Evolutionary conservation across 2,113 vertebrate genomes (phyloP).

Genomic region (Mesembrinibis cayennensis): DNA sequence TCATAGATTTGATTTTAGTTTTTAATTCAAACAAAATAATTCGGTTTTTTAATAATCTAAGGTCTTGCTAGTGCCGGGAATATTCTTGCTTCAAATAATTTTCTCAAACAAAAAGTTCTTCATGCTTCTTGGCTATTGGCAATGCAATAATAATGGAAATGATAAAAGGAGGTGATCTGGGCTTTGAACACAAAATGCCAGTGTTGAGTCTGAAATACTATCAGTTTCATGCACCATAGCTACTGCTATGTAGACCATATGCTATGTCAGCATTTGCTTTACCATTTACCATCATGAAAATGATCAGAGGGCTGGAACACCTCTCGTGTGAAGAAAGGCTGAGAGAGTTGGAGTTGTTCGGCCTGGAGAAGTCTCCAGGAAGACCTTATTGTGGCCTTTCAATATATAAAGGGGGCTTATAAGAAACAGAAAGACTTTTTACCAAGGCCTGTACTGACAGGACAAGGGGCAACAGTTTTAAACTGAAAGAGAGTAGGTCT

Average conservation of each 20-base stretch:
- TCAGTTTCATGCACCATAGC: neutral
- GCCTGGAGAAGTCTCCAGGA: neutral
- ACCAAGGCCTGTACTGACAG: neutral
- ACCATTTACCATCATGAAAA: neutral
- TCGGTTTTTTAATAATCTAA: neutral
- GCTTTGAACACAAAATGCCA: neutral
- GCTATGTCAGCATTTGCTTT: neutral
- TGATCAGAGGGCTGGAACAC: neutral
- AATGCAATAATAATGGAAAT: neutral
- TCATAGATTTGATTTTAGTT: neutral
- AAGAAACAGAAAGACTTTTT: neutral
- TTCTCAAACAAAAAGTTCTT: neutral
- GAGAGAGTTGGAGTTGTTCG: neutral
- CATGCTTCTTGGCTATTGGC: neutral
- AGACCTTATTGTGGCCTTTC: neutral
- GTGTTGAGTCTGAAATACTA: neutral
- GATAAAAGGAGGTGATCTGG: neutral
- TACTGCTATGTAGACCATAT: neutral
- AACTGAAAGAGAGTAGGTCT: neutral
- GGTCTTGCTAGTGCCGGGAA: neutral
- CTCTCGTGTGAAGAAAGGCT: neutral
- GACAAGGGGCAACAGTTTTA: neutral
- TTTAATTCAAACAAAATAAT: neutral
- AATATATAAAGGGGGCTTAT: neutral
- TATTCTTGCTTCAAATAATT: neutral